A percentile compares a stretch with the other conserved stretches of the same genome.
Evolutionary conservation across 2,888 invertebrate species (phyloP).

Genomic region (Cacoxenus indagator): DNA sequence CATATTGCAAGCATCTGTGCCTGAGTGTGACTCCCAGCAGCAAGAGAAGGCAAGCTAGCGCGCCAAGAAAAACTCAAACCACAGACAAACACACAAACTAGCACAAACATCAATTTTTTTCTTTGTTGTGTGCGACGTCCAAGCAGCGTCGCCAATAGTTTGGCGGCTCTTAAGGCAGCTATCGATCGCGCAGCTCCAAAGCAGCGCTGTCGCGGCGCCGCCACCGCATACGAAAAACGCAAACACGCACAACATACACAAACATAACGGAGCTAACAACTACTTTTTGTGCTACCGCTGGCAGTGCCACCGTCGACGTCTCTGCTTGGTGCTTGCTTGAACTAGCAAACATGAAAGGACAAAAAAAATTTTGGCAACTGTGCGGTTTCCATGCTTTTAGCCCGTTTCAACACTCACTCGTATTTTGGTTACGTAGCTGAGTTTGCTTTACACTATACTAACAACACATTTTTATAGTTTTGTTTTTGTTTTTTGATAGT

Average conservation of each 20-base stretch:
- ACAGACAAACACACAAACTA: slow-evolving; percentile 53
- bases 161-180: too few relatives aligned
- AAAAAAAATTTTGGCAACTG: background rate
- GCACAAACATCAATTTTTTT: too few relatives aligned
- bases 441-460: slow-evolving; percentile 2
- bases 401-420: background rate
- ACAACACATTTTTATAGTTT: slow-evolving; percentile 18
- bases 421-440: slow-evolving; percentile 11
- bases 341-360: background rate
- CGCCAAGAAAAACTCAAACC: slow-evolving; percentile 44
- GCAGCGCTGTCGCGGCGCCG: too few relatives aligned
- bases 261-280: too few relatives aligned
- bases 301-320: too few relatives aligned
- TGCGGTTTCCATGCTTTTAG: background rate
- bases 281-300: too few relatives aligned
- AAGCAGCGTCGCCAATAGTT: too few relatives aligned
- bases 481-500: background rate
- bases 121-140: too few relatives aligned
- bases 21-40: slow-evolving; percentile 24
- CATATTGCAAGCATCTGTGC: slow-evolving; percentile 30
- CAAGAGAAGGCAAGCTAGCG: slow-evolving; percentile 37
- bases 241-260: too few relatives aligned
- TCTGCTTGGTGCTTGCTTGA: too few relatives aligned
- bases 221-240: too few relatives aligned
- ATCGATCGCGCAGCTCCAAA: too few relatives aligned